Percentiles rank a stretch among this genome's conserved stretches.
Evolutionary conservation across 37 sponge, comb jelly and placozoan genomes (phyloP).

Genomic region (Agelas oroides): DNA sequence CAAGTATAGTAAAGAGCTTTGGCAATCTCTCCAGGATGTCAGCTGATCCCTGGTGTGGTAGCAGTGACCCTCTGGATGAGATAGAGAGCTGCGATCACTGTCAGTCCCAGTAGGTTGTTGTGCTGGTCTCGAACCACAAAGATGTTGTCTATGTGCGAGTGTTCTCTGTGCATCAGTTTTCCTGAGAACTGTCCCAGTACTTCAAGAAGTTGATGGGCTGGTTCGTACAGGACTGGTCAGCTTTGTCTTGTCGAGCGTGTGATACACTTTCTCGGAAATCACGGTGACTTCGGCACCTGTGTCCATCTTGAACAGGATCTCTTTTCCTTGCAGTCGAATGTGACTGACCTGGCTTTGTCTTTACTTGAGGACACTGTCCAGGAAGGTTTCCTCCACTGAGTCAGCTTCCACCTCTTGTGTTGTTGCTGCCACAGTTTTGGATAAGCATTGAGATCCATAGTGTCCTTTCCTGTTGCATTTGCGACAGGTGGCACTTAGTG

Average conservation of each 20-base stretch:
- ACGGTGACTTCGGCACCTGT: constrained; percentile 49
- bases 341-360: background rate
- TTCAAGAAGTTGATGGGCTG: no score
- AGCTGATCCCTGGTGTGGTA: background rate
- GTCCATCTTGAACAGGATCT: constrained; percentile 55
- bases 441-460: no score
- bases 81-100: constrained; percentile 31
- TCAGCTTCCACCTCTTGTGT: no score
- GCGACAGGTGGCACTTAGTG: no score
- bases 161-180: background rate
- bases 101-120: constrained; percentile 23
- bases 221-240: background rate
- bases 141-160: background rate
- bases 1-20: constrained; percentile 25
- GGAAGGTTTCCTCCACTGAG: no score
- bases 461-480: no score
- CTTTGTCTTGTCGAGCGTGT: background rate
- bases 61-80: background rate
- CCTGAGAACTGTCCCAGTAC: constrained; percentile 21
- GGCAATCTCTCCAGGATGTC: constrained; percentile 4
- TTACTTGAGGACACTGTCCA: no score
- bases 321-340: background rate
- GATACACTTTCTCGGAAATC: constrained; percentile 2
- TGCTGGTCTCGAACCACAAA: constrained; percentile 25
- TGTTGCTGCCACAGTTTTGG: no score